phyloP scores from a whole-genome alignment of 2,113 vertebrate genomes.

The Corythornis cristatus region DNA sequence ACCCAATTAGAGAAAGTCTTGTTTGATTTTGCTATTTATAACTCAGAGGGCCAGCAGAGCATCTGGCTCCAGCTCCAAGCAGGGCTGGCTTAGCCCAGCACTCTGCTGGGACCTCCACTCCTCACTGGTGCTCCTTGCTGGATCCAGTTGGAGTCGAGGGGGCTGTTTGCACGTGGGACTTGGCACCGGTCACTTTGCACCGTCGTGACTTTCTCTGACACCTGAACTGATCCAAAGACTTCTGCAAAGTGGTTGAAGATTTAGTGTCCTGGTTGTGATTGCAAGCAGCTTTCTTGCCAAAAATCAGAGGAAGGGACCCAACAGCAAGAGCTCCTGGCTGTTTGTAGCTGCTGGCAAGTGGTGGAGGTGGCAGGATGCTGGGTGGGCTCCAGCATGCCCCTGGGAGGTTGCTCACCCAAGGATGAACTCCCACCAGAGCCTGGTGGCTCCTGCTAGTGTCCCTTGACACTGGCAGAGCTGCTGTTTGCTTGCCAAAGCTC shows the following conservation, averaged over 20 bases:
- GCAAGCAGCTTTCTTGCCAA: neutral
- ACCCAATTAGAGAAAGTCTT: neutral
- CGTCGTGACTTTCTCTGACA: neutral
- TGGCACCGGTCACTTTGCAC: neutral
- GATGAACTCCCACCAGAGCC: neutral
- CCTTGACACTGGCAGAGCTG: neutral
- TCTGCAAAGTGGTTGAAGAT: neutral
- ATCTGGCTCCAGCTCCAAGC: neutral
- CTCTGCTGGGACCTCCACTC: accelerated
- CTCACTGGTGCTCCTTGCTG: neutral
- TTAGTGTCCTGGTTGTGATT: neutral
- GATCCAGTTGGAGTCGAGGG: neutral
- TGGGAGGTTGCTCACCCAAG: neutral
- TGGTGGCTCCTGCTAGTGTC: neutral
- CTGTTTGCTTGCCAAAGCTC: neutral
- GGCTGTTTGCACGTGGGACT: neutral
- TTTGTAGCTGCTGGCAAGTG: neutral
- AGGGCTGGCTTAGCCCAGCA: neutral
- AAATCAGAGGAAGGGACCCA: neutral
- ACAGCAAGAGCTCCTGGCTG: neutral
- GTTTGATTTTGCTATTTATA: conserved; percentile 36
- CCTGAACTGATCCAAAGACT: neutral
- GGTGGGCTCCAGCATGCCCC: neutral
- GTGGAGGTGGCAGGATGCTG: neutral
- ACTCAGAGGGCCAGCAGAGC: neutral